phyloP scores from a whole-genome alignment of 2,797 vertebrate genomes.

The Hybognathus amarus region DNA sequence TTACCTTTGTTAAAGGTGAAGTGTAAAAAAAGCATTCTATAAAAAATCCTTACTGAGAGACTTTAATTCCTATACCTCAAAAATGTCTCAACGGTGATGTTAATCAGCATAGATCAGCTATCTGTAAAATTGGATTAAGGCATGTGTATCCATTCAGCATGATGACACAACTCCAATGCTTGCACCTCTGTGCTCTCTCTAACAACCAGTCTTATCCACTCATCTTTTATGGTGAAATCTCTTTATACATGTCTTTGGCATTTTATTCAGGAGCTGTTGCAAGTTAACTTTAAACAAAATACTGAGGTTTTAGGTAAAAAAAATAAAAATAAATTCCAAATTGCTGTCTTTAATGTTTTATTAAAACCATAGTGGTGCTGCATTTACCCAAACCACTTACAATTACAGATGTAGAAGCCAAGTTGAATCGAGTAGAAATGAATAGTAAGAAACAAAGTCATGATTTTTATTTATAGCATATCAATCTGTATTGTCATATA shows the following conservation, averaged over 20 bases:
- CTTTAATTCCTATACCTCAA: neutral
- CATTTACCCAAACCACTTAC: neutral
- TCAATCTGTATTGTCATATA: neutral
- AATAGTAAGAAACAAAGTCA: neutral
- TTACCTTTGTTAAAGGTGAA: neutral
- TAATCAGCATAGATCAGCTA: neutral
- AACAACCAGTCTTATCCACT: neutral
- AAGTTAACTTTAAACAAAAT: slow-evolving; percentile 12
- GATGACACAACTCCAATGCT: neutral
- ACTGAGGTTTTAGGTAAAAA: neutral
- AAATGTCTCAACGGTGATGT: neutral
- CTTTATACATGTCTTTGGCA: slow-evolving; percentile 26
- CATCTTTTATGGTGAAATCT: slow-evolving; percentile 20
- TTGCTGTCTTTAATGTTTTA: neutral
- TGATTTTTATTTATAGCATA: neutral
- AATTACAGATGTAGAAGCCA: neutral
- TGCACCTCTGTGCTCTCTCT: neutral
- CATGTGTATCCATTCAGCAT: neutral
- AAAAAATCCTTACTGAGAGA: neutral
- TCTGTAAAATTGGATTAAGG: neutral
- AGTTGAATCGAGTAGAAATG: neutral
- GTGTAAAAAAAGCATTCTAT: neutral
- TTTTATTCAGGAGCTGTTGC: neutral
- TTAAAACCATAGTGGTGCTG: neutral
- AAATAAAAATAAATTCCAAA: no score